Percentiles rank a stretch among this genome's conserved stretches.
Conservation (phyloP, 2,113 vertebrate genomes). For the Diphyllodes magnificus region DNA sequence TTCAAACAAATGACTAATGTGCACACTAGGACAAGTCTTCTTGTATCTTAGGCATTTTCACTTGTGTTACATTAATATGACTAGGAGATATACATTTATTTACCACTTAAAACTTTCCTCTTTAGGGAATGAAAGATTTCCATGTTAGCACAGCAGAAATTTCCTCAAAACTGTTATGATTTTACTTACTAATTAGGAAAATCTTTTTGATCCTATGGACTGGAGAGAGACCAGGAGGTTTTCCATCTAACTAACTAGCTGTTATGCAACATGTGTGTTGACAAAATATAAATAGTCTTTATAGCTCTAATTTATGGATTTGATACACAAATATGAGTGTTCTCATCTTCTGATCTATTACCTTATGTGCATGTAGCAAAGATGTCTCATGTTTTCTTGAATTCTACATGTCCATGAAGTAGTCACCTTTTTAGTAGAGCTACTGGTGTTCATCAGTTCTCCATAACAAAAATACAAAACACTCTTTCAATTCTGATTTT, state of each 20-base stretch:
- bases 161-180: not conserved
- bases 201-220: not conserved
- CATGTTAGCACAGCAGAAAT: not conserved
- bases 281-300: not conserved
- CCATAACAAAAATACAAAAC: not conserved
- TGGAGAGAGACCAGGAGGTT: not conserved
- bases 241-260: not conserved
- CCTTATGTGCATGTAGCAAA: not conserved
- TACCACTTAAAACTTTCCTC: not conserved
- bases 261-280: not conserved
- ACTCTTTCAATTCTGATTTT: not conserved
- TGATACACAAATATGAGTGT: not conserved
- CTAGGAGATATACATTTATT: not conserved
- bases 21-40: not conserved
- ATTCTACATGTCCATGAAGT: not conserved
- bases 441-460: not conserved
- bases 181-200: not conserved
- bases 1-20: not conserved
- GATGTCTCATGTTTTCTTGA: not conserved
- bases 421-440: not conserved
- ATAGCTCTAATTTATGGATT: not conserved
- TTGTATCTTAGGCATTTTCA: not conserved
- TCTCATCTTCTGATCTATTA: not conserved
- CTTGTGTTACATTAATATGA: not conserved
- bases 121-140: not conserved